phyloP scores from a whole-genome alignment of 2,113 vertebrate genomes.

The Tricholaema leucomelas region DNA sequence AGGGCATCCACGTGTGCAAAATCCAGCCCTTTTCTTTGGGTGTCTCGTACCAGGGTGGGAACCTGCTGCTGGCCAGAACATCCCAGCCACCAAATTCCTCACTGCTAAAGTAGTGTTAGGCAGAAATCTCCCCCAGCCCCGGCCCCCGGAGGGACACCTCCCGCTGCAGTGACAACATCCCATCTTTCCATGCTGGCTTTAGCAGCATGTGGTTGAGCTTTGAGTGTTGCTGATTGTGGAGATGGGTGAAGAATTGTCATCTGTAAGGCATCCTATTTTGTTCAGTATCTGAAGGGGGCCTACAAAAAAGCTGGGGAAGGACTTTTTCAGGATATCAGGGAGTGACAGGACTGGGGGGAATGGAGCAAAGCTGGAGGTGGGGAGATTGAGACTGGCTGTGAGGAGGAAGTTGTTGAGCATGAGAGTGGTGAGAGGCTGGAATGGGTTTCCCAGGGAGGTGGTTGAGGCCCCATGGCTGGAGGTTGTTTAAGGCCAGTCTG shows the following conservation, averaged over 20 bases:
- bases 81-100: constrained; percentile 35
- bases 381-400: too few species aligned
- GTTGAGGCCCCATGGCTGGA: too few species aligned
- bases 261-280: not conserved
- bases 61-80: not conserved
- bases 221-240: not conserved
- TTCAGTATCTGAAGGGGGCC: too few species aligned
- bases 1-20: not conserved
- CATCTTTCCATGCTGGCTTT: not conserved
- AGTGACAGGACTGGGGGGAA: too few species aligned
- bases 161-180: not conserved
- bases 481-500: too few species aligned
- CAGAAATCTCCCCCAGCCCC: not conserved
- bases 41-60: not conserved
- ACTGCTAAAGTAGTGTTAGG: not conserved
- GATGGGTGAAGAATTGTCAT: not conserved
- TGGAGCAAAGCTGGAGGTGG: too few species aligned
- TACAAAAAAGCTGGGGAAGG: too few species aligned
- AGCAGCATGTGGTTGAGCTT: rapidly evolving
- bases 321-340: too few species aligned
- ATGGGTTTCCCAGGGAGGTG: too few species aligned
- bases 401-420: too few species aligned
- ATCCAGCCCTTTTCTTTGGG: rapidly evolving
- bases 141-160: rapidly evolving
- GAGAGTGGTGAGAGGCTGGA: too few species aligned